Conservation (phyloP, 1,140 invertebrate genomes). For the Polypedilum vanderplanki region DNA sequence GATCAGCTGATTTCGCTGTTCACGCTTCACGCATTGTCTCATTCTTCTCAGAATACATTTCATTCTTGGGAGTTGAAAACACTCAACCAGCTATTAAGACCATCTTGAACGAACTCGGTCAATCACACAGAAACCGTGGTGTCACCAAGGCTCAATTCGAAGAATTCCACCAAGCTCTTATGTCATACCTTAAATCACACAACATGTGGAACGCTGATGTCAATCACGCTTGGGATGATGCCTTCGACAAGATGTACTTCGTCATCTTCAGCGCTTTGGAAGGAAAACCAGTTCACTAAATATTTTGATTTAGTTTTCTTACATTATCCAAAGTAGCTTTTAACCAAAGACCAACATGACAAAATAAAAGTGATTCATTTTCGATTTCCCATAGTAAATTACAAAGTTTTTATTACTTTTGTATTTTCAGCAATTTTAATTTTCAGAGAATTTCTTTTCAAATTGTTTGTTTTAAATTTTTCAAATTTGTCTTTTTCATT, state of each 20-base stretch:
- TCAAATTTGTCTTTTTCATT: too few species aligned
- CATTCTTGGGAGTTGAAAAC: neutral
- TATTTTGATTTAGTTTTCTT: too few species aligned
- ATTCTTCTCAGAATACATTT: neutral
- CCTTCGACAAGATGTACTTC: neutral
- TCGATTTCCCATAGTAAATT: too few species aligned
- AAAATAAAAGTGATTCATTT: too few species aligned
- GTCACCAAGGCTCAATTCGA: neutral
- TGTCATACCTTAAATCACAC: neutral
- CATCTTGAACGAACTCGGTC: neutral
- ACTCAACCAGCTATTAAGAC: conserved; percentile 1
- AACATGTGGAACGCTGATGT: neutral
- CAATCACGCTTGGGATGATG: neutral
- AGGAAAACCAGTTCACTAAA: neutral
- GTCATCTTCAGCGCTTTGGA: neutral
- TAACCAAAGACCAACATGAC: too few species aligned
- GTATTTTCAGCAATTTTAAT: too few species aligned
- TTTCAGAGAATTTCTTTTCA: too few species aligned
- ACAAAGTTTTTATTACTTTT: too few species aligned
- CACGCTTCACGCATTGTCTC: neutral
- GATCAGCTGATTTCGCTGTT: neutral
- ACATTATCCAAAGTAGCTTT: too few species aligned
- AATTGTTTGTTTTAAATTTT: too few species aligned
- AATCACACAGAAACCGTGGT: neutral
- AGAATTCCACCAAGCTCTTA: neutral